These are phyloP conservation scores for Gonocerus acuteangulatus DNA, from an alignment of 2,888 invertebrate species.

Conservation along the genomic window DNA sequence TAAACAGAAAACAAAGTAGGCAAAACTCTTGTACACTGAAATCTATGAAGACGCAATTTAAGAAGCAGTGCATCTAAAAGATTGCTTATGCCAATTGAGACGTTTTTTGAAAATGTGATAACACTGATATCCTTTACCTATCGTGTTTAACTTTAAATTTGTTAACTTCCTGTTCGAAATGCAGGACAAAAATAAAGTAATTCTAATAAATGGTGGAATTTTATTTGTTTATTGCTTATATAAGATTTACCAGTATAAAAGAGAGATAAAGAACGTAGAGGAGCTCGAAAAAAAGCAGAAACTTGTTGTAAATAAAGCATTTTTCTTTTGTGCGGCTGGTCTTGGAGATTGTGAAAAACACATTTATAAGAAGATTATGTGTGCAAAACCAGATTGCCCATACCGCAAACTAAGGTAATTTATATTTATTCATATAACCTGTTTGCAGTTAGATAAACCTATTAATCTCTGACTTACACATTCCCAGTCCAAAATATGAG, in stretches of 20 bases:
- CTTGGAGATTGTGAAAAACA: slow-evolving; percentile 27
- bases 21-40: too few relatives aligned
- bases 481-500: too few relatives aligned
- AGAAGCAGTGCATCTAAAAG: too few relatives aligned
- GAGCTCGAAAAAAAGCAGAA: slow-evolving; percentile 4
- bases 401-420: slow-evolving; percentile 30
- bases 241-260: not conserved
- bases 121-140: too few relatives aligned
- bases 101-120: too few relatives aligned
- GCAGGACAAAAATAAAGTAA: not conserved
- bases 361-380: slow-evolving; percentile 20
- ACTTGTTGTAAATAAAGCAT: slow-evolving; percentile 12
- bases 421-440: not conserved
- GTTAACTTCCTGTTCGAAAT: too few relatives aligned
- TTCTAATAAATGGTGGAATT: slow-evolving; percentile 2
- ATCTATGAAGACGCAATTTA: too few relatives aligned
- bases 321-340: slow-evolving; percentile 24
- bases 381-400: slow-evolving; percentile 27
- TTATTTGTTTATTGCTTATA: not conserved
- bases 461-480: too few relatives aligned
- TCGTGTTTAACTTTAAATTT: too few relatives aligned
- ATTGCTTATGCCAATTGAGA: too few relatives aligned
- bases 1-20: too few relatives aligned
- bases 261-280: not conserved
- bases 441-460: not conserved